These are phyloP conservation scores for Prinia subflava DNA, from an alignment of 2,113 vertebrate genomes.

Conservation along the genomic window DNA sequence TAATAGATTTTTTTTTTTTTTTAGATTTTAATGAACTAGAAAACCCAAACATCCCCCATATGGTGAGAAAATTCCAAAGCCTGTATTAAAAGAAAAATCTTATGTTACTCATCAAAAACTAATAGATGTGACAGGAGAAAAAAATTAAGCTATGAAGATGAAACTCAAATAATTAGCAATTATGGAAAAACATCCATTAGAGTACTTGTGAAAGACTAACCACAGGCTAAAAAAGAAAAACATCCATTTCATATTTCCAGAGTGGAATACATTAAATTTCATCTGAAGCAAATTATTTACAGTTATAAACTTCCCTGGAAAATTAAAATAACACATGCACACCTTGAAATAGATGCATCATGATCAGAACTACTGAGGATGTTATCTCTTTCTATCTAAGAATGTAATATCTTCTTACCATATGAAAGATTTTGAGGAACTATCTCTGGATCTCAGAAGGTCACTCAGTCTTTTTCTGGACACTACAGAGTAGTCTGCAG, in stretches of 20 bases:
- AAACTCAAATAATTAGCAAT: constrained; percentile 44
- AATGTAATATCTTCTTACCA: neutral
- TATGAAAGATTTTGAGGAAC: neutral
- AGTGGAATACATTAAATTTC: neutral
- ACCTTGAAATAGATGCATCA: neutral
- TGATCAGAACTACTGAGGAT: neutral
- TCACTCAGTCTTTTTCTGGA: neutral
- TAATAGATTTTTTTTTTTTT: neutral
- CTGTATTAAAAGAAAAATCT: constrained; percentile 4
- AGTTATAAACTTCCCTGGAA: neutral
- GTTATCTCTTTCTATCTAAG: neutral
- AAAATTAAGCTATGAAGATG: constrained; percentile 27
- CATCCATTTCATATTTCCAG: neutral
- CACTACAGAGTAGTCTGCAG: neutral
- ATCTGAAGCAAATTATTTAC: neutral
- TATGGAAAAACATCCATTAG: neutral
- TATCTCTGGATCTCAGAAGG: neutral
- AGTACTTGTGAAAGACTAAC: neutral
- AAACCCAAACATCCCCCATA: constrained; percentile 21
- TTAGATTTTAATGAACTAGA: constrained; percentile 24
- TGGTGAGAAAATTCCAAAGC: constrained; percentile 20
- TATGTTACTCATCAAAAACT: constrained; percentile 23
- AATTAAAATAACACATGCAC: neutral
- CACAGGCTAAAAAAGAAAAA: neutral
- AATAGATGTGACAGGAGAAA: constrained; percentile 8